These are phyloP conservation scores for Trichosurus vulpecula DNA, from an alignment of 2,797 vertebrate species.

Conservation along the genomic window DNA sequence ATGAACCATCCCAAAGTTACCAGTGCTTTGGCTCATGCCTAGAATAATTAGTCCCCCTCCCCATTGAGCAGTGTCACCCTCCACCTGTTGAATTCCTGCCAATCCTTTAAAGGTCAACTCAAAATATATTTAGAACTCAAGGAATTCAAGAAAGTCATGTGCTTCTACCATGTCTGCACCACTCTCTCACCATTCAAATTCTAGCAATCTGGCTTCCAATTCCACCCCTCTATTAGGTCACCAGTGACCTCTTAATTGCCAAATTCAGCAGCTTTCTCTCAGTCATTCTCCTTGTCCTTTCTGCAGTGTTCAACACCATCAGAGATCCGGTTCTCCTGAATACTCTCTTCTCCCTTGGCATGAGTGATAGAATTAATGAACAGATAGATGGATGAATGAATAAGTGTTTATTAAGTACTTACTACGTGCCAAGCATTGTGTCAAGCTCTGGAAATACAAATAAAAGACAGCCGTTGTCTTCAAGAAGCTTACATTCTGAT, in stretches of 20 bases:
- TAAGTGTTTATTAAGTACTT: not conserved
- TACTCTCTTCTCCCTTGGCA: not conserved
- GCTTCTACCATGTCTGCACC: not conserved
- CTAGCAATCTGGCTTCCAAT: not conserved
- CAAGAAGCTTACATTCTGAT: not conserved
- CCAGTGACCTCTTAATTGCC: not conserved
- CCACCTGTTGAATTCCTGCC: slow-evolving; percentile 6
- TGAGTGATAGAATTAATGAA: not conserved
- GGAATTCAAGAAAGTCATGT: not conserved
- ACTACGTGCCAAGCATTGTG: not conserved
- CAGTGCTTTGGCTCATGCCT: not conserved
- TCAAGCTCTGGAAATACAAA: not conserved
- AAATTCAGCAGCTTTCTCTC: not conserved
- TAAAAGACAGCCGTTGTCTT: not conserved
- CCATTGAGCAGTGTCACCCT: not conserved
- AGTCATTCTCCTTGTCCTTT: not conserved
- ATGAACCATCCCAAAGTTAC: not conserved
- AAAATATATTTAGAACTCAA: not conserved
- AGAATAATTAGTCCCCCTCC: not conserved
- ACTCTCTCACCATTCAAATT: not conserved
- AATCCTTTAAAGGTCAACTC: not conserved
- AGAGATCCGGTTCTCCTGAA: not conserved
- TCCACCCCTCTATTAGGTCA: not conserved
- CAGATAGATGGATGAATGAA: not conserved
- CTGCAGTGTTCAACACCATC: not conserved